phyloP scores from a whole-genome alignment of 1,140 invertebrate species.

The Cydia fagiglandana region DNA sequence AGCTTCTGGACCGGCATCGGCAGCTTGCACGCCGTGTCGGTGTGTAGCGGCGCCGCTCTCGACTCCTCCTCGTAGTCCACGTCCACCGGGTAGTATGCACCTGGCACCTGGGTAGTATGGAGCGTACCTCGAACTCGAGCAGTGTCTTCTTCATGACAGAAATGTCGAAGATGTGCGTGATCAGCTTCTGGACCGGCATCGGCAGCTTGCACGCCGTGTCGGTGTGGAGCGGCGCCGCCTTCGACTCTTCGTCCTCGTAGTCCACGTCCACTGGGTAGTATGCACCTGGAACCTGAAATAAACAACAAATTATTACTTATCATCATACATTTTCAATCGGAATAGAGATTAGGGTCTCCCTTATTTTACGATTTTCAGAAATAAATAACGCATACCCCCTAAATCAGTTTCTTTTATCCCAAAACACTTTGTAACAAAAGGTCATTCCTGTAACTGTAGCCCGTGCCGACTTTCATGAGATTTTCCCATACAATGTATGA shows the following conservation, averaged over 20 bases:
- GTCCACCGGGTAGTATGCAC: constrained; percentile 92
- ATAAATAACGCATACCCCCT: too few species aligned
- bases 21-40: constrained; percentile 84
- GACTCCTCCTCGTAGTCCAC: constrained; percentile 89
- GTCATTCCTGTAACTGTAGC: too few species aligned
- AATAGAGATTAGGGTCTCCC: too few species aligned
- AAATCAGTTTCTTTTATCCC: too few species aligned
- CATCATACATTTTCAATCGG: too few species aligned
- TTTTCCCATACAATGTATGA: too few species aligned
- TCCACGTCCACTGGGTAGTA: constrained; percentile 96
- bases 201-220: constrained; percentile 84
- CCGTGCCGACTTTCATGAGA: too few species aligned
- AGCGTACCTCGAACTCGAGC: constrained; percentile 92
- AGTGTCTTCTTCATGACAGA: constrained; percentile 95
- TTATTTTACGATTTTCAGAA: too few species aligned
- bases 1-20: constrained; percentile 89
- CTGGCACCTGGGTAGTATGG: constrained; percentile 76
- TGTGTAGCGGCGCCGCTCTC: constrained; percentile 51
- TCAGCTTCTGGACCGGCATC: constrained; percentile 89
- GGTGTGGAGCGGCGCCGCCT: constrained; percentile 55
- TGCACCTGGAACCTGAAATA: constrained; percentile 81
- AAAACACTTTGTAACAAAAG: too few species aligned
- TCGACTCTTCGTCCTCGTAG: constrained; percentile 82
- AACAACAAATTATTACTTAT: background rate
- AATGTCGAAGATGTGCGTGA: constrained; percentile 95